These are phyloP conservation scores for Rhinoptilus africanus DNA, from an alignment of 2,113 vertebrate genomes.

Conservation along the genomic window DNA sequence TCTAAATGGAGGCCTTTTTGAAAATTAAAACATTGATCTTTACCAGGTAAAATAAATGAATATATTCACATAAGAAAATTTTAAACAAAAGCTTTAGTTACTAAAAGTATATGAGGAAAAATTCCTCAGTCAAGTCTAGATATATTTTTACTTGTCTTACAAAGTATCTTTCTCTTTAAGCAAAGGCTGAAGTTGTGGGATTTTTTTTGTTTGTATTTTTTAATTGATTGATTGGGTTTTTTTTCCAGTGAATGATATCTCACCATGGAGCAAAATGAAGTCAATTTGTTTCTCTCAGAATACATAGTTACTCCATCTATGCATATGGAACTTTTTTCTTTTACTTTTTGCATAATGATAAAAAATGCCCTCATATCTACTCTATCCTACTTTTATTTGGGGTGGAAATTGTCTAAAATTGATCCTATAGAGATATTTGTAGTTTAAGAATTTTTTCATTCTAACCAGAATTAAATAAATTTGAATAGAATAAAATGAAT, in stretches of 20 bases:
- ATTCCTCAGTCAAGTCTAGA: too few species aligned
- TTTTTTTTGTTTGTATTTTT: not conserved
- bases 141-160: not conserved
- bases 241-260: not conserved
- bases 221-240: not conserved
- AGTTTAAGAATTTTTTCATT: not conserved
- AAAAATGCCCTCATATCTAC: not conserved
- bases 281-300: not conserved
- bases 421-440: not conserved
- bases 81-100: not conserved
- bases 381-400: not conserved
- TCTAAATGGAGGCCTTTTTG: not conserved
- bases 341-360: not conserved
- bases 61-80: not conserved
- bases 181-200: not conserved
- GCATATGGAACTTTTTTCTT: not conserved
- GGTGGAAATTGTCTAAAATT: not conserved
- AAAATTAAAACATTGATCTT: not conserved
- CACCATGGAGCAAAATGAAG: not conserved
- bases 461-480: fast-evolving
- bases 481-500: too few species aligned
- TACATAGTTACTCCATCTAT: not conserved
- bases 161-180: not conserved
- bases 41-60: not conserved
- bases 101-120: not conserved